Evolutionary conservation across 2,797 vertebrate species (phyloP).

Genomic region (Acanthis flammea): DNA sequence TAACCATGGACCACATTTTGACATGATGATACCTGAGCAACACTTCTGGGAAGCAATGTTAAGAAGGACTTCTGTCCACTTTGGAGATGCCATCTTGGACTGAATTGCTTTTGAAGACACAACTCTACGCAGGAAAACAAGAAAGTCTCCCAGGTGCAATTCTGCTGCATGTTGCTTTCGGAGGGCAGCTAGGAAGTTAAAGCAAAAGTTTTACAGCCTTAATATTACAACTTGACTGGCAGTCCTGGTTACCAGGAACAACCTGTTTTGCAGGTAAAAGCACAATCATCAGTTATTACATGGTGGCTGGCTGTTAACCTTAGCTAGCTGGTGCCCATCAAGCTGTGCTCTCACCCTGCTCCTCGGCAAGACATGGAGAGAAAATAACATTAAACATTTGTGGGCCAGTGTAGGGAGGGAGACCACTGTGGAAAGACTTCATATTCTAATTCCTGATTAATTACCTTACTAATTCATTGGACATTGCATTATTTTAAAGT

Average conservation of each 20-base stretch:
- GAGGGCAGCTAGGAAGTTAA: slow-evolving; percentile 80
- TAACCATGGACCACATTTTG: fast-evolving
- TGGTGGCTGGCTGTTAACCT: neutral
- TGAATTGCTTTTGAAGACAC: slow-evolving; percentile 98
- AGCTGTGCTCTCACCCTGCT: neutral
- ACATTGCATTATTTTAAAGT: neutral
- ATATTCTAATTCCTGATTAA: neutral
- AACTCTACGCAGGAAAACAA: slow-evolving; percentile 94
- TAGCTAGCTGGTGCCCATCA: neutral
- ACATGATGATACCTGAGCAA: slow-evolving; percentile 84
- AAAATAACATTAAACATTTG: neutral
- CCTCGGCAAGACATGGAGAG: neutral
- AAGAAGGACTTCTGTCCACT: slow-evolving; percentile 97
- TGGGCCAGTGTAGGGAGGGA: neutral
- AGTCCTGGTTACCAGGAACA: neutral
- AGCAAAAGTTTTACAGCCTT: neutral
- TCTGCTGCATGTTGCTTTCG: slow-evolving; percentile 92
- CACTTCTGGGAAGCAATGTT: slow-evolving; percentile 98
- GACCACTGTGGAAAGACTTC: neutral
- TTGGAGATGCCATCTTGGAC: slow-evolving; percentile 98
- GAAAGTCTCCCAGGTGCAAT: slow-evolving; percentile 93
- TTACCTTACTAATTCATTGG: neutral
- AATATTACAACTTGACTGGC: neutral
- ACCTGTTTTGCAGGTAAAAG: neutral
- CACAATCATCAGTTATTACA: neutral